A percentile compares a stretch with the other conserved stretches of the same genome.
phyloP scores from a whole-genome alignment of 2,797 vertebrate species.

The Xenentodon cancila region DNA sequence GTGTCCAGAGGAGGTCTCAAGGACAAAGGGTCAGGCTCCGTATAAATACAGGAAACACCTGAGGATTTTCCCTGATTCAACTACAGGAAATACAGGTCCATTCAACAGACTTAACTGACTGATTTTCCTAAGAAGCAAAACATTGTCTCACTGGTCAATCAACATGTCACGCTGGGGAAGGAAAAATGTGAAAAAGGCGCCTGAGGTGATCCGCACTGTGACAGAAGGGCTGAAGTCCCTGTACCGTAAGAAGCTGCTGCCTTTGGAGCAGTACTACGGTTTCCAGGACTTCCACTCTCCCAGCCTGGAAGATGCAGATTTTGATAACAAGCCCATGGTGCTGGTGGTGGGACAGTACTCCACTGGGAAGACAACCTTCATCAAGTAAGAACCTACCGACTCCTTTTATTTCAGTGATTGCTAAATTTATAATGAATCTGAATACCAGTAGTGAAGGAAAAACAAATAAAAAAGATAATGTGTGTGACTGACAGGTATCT shows the following conservation, averaged over 20 bases:
- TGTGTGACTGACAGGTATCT: conserved; percentile 82
- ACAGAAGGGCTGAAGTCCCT: conserved; percentile 93
- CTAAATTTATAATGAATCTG: background rate
- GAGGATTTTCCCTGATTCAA: conserved; percentile 52
- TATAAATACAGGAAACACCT: conserved; percentile 78
- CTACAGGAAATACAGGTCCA: conserved; percentile 53
- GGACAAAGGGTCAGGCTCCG: conserved; percentile 55
- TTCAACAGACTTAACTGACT: conserved; percentile 26
- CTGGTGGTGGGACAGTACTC: conserved; percentile 95
- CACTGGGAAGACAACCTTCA: conserved; percentile 94
- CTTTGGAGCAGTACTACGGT: conserved; percentile 90
- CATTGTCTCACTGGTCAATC: conserved; percentile 23
- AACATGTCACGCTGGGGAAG: conserved; percentile 94
- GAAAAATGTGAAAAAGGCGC: conserved; percentile 87
- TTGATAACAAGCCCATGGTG: conserved; percentile 95
- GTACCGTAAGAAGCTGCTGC: conserved; percentile 89
- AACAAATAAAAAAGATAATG: background rate
- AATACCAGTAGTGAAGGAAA: background rate
- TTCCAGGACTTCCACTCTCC: conserved; percentile 93
- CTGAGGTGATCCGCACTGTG: conserved; percentile 92
- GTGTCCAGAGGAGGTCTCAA: conserved; percentile 43
- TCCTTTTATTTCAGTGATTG: background rate
- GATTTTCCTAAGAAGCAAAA: conserved; percentile 41
- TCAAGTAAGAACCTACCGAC: conserved; percentile 78
- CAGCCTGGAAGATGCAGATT: conserved; percentile 91